A percentile compares a stretch with the other conserved stretches of the same genome.
Conservation (phyloP, 2,797 vertebrate genomes). For the Scyliorhinus canicula region DNA sequence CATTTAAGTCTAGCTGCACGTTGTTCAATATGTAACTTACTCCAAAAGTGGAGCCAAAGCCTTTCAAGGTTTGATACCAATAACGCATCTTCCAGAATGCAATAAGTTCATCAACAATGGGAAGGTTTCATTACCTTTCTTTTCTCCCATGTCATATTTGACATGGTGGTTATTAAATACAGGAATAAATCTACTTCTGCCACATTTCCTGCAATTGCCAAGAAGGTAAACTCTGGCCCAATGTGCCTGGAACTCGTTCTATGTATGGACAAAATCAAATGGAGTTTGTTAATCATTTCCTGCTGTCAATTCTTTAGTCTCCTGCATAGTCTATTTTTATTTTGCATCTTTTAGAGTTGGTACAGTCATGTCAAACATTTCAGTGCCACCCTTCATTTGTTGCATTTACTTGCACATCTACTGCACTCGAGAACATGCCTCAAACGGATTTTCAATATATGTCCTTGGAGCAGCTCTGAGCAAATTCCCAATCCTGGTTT, state of each 20-base stretch:
- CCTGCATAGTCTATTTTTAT: background rate
- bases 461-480: background rate
- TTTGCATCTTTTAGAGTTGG: background rate
- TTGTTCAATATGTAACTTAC: background rate
- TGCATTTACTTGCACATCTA: background rate
- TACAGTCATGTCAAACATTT: background rate
- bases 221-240: background rate
- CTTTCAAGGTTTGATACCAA: background rate
- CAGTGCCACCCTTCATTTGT: background rate
- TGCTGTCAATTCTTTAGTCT: background rate
- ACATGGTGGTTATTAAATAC: background rate
- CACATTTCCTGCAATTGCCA: background rate
- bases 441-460: background rate
- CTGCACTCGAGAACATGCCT: background rate
- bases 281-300: background rate
- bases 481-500: background rate
- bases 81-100: background rate
- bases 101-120: background rate
- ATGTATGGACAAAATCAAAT: too few relatives aligned
- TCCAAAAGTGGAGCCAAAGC: background rate
- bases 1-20: background rate
- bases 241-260: too few relatives aligned
- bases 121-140: background rate
- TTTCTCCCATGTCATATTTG: background rate
- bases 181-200: background rate